Evolutionary conservation across 35 echinoderm and acorn worm species (phyloP).

Genomic region (Patiria miniata): DNA sequence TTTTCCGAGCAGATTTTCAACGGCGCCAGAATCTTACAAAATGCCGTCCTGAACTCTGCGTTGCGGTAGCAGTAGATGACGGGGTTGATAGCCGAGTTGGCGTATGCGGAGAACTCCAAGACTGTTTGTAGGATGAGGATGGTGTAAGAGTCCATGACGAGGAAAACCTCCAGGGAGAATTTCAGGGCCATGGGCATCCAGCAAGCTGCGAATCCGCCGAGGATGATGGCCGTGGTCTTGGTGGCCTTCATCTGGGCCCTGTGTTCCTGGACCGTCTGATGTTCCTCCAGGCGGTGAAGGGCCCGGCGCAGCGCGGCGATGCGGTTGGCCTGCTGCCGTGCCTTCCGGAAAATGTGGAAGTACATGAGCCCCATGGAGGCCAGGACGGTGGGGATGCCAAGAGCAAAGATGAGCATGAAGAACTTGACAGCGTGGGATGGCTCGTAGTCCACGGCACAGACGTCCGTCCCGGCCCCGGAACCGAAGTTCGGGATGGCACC

Average conservation of each 20-base stretch:
- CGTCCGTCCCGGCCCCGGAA: background rate
- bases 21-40: background rate
- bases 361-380: constrained; percentile 17
- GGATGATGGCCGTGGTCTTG: constrained; percentile 29
- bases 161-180: background rate
- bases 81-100: constrained; percentile 34
- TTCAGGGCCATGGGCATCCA: constrained; percentile 33
- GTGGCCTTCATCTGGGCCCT: constrained; percentile 41
- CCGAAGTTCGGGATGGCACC: background rate
- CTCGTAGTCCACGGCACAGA: background rate
- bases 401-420: constrained; percentile 17
- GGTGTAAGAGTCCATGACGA: background rate
- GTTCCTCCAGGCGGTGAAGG: background rate
- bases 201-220: constrained; percentile 19
- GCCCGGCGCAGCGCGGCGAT: constrained; percentile 18
- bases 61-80: constrained; percentile 13
- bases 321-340: constrained; percentile 23
- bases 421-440: background rate
- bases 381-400: background rate
- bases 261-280: background rate
- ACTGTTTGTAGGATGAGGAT: constrained; percentile 23
- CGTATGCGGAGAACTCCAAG: constrained; percentile 9
- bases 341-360: constrained; percentile 37
- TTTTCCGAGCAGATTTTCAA: background rate
- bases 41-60: constrained; percentile 7